Evolutionary conservation across 1,140 invertebrate species (phyloP), one percentile per base, ranked within the genome.

Genomic region (Listronotus bonariensis): DNA sequence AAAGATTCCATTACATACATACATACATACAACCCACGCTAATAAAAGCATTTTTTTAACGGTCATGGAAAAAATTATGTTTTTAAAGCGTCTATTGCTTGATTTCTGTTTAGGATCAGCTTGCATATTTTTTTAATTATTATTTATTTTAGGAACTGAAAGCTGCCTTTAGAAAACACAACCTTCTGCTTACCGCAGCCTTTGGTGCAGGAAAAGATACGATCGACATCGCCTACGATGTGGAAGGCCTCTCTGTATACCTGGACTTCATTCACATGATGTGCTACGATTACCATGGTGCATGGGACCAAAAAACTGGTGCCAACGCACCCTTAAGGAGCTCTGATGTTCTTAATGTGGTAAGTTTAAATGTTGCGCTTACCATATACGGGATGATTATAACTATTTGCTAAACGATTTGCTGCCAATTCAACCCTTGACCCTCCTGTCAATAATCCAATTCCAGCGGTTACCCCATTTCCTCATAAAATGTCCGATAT

Each of bases 241-340:
- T 96, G 14, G 79, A 83, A 8, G 82, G 85, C 69, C 80, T 96
- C 32, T 87, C 89, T 0, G 78, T 86, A 8, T 86, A 90, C 73
- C 77, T 95, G 12, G 92, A 96, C 78, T 89, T 88, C 42, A 85
- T 97, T 18, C 92, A 95, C 71, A 84, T 96, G 65, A 95, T 95
- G 92, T 88, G 88, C 59, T 96, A 95, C 74, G 93, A 96, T 80
- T 95, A 93, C 78, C 92, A 95, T 71, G 92, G 92, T 5, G 83
- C 87, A 4, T 95, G 92, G 92, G 90, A 95, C 70, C 81, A 80
- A 0, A 82, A 81, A 46, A 88, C 92, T 0, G 88, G 89, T 0
- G 86, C 89, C 17, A 93, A 93, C 74, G 86, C 91, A 0, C 88
- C 86, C 0, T 64, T 90, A 53, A 75, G 76, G 65, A 81, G 83